A percentile compares a stretch with the other conserved stretches of the same genome.
phyloP scores from a whole-genome alignment of 2,113 vertebrate species.

The Tichodroma muraria region DNA sequence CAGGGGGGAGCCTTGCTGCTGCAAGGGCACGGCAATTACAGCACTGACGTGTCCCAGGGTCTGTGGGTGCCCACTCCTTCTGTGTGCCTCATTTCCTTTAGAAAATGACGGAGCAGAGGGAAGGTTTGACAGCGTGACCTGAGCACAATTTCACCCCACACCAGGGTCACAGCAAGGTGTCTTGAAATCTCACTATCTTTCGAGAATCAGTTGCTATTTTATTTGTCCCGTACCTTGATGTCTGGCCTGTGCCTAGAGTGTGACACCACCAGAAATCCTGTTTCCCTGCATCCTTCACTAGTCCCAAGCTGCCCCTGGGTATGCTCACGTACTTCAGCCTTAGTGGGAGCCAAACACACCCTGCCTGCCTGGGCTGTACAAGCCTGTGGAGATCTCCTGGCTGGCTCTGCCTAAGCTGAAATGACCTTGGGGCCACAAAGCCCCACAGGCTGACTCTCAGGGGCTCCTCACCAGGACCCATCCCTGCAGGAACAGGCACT shows the following conservation, averaged over 20 bases:
- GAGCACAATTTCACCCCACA: background rate
- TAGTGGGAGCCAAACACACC: background rate
- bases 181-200: background rate
- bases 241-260: background rate
- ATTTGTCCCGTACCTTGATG: background rate
- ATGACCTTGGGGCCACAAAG: background rate
- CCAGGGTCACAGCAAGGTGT: background rate
- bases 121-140: background rate
- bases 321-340: background rate
- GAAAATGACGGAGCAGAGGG: background rate
- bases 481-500: background rate
- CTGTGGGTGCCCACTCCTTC: background rate
- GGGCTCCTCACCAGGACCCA: background rate
- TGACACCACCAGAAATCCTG: background rate
- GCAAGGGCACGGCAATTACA: background rate
- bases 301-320: background rate
- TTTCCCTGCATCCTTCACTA: background rate
- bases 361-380: accelerated
- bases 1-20: background rate
- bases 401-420: background rate
- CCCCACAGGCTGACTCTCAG: accelerated
- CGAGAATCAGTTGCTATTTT: background rate
- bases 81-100: background rate
- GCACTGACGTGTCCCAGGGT: background rate
- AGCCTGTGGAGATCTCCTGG: background rate